Conservation (phyloP, 2,888 invertebrate genomes). For the Tipula helvola region DNA sequence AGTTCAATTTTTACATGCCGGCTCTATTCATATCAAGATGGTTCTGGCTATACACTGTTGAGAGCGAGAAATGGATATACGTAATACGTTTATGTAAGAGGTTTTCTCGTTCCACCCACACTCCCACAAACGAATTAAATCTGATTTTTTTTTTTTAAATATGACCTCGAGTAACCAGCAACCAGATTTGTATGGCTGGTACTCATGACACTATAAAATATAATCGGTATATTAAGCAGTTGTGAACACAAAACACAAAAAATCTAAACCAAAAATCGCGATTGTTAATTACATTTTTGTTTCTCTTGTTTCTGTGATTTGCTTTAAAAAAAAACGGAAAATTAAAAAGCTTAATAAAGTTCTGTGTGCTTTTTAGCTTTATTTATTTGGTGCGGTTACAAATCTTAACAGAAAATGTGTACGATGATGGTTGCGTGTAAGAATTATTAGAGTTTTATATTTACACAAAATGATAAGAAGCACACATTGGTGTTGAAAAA, state of each 20-base stretch:
- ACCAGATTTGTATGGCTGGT: neutral
- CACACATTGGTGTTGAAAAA: neutral
- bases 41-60: neutral
- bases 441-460: neutral
- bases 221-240: neutral
- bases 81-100: neutral
- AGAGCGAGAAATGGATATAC: neutral
- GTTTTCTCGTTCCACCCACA: neutral
- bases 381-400: neutral
- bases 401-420: neutral
- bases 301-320: neutral
- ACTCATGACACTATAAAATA: neutral
- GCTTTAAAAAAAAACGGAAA: neutral
- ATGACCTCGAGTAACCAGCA: neutral
- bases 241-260: neutral
- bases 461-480: neutral
- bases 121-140: neutral
- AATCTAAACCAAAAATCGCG: neutral
- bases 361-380: neutral
- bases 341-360: neutral
- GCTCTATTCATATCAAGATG: no score
- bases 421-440: neutral
- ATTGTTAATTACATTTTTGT: neutral
- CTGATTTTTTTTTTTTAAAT: neutral
- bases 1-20: no score